A percentile compares a stretch with the other conserved stretches of the same genome.
Conservation (phyloP, 92 coral and sea anemone species). For the Anthopleura xanthogrammica region DNA sequence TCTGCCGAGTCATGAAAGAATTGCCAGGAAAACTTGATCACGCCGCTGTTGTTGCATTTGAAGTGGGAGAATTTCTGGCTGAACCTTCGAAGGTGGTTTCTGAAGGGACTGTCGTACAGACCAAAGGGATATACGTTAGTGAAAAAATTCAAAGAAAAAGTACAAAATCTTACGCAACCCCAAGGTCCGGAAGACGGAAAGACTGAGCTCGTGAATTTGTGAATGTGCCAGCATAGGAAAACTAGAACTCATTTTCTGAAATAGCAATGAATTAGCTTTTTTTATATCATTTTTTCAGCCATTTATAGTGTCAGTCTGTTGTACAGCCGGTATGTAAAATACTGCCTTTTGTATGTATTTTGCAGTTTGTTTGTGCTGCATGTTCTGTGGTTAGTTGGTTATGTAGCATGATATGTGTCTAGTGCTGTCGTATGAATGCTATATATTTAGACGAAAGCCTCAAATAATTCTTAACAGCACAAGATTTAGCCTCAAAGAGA, state of each 20-base stretch:
- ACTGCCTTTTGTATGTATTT: too few relatives aligned
- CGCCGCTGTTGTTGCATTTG: constrained; percentile 96
- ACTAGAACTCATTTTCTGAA: neutral
- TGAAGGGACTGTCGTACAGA: constrained; percentile 31
- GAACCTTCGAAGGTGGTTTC: constrained; percentile 66
- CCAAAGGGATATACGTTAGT: constrained; percentile 8
- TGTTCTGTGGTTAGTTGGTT: too few relatives aligned
- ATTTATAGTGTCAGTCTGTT: too few relatives aligned
- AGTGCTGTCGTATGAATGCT: too few relatives aligned
- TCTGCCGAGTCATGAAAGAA: constrained; percentile 56
- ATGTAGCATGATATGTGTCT: too few relatives aligned
- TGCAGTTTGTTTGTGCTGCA: too few relatives aligned
- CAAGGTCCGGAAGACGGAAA: neutral
- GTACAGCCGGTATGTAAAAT: too few relatives aligned
- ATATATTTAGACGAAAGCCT: too few relatives aligned
- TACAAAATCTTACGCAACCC: neutral
- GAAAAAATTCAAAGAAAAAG: neutral
- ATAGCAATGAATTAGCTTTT: too few relatives aligned
- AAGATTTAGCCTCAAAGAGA: too few relatives aligned
- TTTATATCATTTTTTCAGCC: too few relatives aligned
- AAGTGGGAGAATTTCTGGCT: constrained; percentile 83
- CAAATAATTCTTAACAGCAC: too few relatives aligned
- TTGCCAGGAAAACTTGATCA: constrained; percentile 96
- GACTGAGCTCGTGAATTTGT: constrained; percentile 4
- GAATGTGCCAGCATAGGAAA: neutral